Evolutionary conservation across 64 coral and sea anemone species (phyloP), one percentile per base, ranked within the genome.

Genomic region (Dendronephthya gigantea): DNA sequence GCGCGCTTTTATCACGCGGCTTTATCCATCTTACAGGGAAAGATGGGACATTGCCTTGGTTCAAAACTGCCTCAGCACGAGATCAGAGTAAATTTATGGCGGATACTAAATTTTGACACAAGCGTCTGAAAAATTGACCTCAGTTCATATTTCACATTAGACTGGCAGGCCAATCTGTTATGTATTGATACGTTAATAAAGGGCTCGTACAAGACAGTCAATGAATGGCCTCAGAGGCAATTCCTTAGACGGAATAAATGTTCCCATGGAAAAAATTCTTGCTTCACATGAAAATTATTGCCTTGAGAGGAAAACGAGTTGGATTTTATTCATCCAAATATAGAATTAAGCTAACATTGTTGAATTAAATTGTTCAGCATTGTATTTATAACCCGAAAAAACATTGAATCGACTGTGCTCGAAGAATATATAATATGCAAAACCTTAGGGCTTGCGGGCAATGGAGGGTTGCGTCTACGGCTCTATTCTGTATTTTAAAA

Each of bases 161-260:
- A 79, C 36, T 36, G 2, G 72, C 9, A 29, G 22, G 16, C 30
- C 69, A 75, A 75, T 75, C 69, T 75, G 69, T 75, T 75, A 14
- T 9, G 35, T 30, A 79, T 79, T 79, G 72, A 79, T 79, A 9
- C n/a, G 72, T 36, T 79, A 34, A 79, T 79, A 79, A 79, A 79
- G 32, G 72, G 32, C 72, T 34, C 8, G 30, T 79, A 39, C 17
- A 39, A 1, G 25, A 15, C 36, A 39, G 72, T 79, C 2, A 34
- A 79, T 79, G 36, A 39, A 79, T 39, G 72, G 30, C 36, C 14
- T 79, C 16, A 35, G 10, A 79, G 32, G 28, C 72, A n/a, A 5
- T 27, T 15, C 6, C 55, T 62, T 62, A 7, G 19, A 62, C 19
- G 25, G 55, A 19, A 19, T 62, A 62, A 19, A 62, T 19, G 7